phyloP scores from a whole-genome alignment of 2,888 invertebrate species.

The Quadriops clusia region DNA sequence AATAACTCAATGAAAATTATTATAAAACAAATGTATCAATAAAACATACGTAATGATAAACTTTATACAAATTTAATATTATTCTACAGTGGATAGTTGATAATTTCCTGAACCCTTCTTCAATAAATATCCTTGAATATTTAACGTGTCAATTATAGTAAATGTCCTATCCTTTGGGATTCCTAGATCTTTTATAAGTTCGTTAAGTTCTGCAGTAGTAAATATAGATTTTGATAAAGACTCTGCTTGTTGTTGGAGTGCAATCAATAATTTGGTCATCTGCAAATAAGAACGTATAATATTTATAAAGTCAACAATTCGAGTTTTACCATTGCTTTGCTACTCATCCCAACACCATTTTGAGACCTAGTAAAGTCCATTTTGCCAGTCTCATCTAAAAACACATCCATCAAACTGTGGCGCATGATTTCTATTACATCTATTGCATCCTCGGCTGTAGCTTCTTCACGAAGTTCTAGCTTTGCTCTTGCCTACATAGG shows the following conservation, averaged over 20 bases:
- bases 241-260: constrained; percentile 53
- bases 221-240: constrained; percentile 47
- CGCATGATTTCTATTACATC: constrained; percentile 80
- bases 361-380: constrained; percentile 54
- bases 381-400: constrained; percentile 57
- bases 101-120: constrained; percentile 50
- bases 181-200: constrained; percentile 54
- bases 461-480: constrained; percentile 70
- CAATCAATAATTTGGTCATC: constrained; percentile 61
- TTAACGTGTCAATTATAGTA: constrained; percentile 63
- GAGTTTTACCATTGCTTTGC: constrained; percentile 41
- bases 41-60: too few species aligned
- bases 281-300: constrained; percentile 31
- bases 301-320: constrained; percentile 1
- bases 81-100: too few species aligned
- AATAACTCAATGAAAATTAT: too few species aligned
- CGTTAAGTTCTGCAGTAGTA: constrained; percentile 61
- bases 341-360: constrained; percentile 62
- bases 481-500: constrained; percentile 68
- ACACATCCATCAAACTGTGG: constrained; percentile 65
- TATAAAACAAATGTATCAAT: too few species aligned
- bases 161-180: constrained; percentile 53
- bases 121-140: constrained; percentile 74
- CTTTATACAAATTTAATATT: too few species aligned
- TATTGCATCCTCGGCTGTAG: constrained; percentile 65